Evolutionary conservation across 1,140 invertebrate species (phyloP).

Genomic region (Trichonephila inaurata): DNA sequence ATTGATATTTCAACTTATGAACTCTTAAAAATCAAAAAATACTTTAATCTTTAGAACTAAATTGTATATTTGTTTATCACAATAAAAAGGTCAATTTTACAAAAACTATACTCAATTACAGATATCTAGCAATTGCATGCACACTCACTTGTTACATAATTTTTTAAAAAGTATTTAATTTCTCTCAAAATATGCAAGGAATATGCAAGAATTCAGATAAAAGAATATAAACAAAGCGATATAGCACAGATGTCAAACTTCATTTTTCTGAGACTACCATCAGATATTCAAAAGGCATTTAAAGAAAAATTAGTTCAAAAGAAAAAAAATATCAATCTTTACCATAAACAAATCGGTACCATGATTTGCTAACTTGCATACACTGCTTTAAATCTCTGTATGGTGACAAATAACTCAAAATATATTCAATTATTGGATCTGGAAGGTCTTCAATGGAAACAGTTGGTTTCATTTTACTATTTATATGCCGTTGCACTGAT

Average conservation of each 20-base stretch:
- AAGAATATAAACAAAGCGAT: background rate
- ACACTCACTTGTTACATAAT: no score
- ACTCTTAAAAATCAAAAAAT: no score
- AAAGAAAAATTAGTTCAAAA: no score
- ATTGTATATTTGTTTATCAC: no score
- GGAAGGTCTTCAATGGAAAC: slow-evolving; percentile 84
- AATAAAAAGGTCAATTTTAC: no score
- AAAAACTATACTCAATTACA: no score
- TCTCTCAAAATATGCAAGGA: no score
- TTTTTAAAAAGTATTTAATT: no score
- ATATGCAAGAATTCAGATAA: no score
- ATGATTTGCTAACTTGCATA: slow-evolving; percentile 91
- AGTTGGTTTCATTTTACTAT: slow-evolving; percentile 45
- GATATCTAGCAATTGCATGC: no score
- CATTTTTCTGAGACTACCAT: slow-evolving; percentile 90
- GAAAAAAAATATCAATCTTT: slow-evolving; percentile 78
- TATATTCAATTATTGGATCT: slow-evolving; percentile 95
- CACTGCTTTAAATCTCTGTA: slow-evolving; percentile 94
- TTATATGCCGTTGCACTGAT: background rate
- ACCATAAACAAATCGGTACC: slow-evolving; percentile 91
- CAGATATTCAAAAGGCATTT: slow-evolving; percentile 81
- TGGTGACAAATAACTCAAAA: slow-evolving; percentile 92
- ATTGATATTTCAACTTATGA: no score
- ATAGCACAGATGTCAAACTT: slow-evolving; percentile 73
- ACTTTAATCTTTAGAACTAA: no score